Conservation (phyloP, 1,140 invertebrate species). For the Pachypeltis micranthus region DNA sequence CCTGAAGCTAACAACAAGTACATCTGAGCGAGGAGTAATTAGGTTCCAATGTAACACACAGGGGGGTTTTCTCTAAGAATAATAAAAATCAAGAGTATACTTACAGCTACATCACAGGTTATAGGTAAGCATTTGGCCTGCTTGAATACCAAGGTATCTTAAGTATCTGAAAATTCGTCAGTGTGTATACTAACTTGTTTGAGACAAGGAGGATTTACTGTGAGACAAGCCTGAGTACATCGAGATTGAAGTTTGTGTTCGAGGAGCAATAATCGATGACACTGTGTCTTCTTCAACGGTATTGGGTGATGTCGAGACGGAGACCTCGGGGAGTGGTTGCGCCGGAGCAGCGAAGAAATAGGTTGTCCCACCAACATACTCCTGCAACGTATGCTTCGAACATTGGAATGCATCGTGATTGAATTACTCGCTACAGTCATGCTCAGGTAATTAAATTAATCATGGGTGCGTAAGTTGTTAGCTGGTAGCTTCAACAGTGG, state of each 20-base stretch:
- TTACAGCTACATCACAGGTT: no score
- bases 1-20: no score
- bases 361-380: conserved; percentile 86
- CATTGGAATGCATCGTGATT: conserved; percentile 12
- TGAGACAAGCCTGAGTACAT: conserved; percentile 13
- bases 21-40: no score
- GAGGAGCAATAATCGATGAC: background rate
- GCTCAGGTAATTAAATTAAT: background rate
- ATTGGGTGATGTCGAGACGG: background rate
- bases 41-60: no score
- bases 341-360: conserved; percentile 64
- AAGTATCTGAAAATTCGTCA: no score
- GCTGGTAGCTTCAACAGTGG: background rate
- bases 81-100: no score
- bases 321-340: background rate
- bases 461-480: background rate
- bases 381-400: conserved; percentile 42
- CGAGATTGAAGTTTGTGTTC: conserved; percentile 34
- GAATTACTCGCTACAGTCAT: background rate
- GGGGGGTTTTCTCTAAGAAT: no score
- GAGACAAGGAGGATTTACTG: conserved; percentile 21
- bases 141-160: no score
- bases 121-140: no score
- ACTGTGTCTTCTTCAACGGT: background rate
- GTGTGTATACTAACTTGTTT: background rate